Conservation (phyloP, 2,113 vertebrate species). For the Pollimyrus isidori region DNA sequence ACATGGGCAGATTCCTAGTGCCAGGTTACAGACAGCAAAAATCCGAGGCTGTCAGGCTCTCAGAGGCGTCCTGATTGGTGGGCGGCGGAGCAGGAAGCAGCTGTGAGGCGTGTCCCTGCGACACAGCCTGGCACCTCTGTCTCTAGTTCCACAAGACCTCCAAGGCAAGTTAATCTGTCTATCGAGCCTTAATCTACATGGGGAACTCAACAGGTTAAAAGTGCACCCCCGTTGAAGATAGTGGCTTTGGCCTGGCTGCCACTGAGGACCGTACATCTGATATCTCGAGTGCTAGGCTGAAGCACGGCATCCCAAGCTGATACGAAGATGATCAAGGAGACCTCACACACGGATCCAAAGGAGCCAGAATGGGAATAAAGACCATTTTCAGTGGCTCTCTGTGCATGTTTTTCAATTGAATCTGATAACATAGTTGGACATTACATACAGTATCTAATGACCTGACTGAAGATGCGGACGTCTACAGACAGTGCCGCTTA, state of each 20-base stretch:
- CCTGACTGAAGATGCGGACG: too few relatives aligned
- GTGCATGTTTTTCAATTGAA: neutral
- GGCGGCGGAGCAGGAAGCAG: neutral
- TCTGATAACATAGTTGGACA: neutral
- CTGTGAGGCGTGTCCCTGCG: neutral
- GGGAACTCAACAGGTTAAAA: neutral
- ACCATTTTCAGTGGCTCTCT: neutral
- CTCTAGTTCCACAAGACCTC: neutral
- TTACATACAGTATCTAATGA: too few relatives aligned
- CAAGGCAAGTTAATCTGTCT: neutral
- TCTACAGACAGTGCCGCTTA: too few relatives aligned
- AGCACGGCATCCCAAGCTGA: neutral
- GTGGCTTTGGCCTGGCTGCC: neutral
- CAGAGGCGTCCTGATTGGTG: neutral
- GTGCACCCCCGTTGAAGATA: neutral
- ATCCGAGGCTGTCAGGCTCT: neutral
- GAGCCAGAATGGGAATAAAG: neutral
- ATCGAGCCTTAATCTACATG: neutral
- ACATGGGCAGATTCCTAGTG: neutral
- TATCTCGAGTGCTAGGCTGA: neutral
- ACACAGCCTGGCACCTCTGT: neutral
- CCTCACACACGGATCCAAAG: neutral
- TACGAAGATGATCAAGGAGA: neutral
- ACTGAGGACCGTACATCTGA: neutral
- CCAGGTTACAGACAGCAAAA: neutral